Evolutionary conservation across 2,888 invertebrate genomes (phyloP).

Genomic region (Pecten maximus): DNA sequence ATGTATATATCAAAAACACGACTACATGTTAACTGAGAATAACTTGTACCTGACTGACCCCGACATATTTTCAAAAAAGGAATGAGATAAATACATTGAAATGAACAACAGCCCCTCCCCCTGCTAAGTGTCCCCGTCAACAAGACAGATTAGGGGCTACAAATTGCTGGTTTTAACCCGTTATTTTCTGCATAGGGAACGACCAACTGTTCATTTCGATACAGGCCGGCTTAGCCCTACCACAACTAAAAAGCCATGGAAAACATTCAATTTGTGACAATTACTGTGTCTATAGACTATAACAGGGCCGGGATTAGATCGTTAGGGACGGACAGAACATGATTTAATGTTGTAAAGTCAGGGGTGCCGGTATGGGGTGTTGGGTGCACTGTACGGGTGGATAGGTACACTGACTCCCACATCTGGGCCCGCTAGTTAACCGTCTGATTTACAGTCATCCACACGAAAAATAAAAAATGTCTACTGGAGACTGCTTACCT

Average conservation of each 20-base stretch:
- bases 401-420: neutral
- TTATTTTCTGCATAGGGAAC: slow-evolving; percentile 3
- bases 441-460: neutral
- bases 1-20: slow-evolving; percentile 32
- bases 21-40: neutral
- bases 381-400: slow-evolving; percentile 28
- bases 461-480: neutral
- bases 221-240: slow-evolving; percentile 11
- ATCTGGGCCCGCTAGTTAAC: neutral
- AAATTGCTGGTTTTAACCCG: neutral
- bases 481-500: neutral
- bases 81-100: neutral
- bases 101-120: slow-evolving; percentile 15
- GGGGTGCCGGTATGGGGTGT: neutral
- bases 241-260: neutral
- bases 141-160: slow-evolving; percentile 6
- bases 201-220: slow-evolving; percentile 12
- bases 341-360: slow-evolving; percentile 10
- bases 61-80: neutral
- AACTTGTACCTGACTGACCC: neutral
- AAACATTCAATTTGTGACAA: slow-evolving; percentile 35
- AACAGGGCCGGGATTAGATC: neutral
- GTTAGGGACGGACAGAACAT: neutral
- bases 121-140: slow-evolving; percentile 23
- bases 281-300: neutral